phyloP scores from a whole-genome alignment of 2,113 vertebrate species.

The Odobenus rosmarus region DNA sequence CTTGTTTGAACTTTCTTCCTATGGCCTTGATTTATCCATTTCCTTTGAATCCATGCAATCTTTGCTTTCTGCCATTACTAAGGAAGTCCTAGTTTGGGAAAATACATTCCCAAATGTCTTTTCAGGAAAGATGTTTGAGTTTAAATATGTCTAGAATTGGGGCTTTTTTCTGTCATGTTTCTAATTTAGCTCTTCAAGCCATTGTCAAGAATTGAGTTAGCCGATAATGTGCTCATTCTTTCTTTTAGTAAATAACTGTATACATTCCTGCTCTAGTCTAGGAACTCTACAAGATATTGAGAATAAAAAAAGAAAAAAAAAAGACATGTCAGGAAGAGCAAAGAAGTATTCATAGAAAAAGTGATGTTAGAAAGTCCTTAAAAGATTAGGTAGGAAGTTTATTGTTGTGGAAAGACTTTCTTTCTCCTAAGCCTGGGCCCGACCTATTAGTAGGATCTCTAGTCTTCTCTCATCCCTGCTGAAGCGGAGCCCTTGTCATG shows the following conservation, averaged over 20 bases:
- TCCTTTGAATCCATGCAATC: neutral
- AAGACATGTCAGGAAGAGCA: neutral
- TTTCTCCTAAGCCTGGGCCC: neutral
- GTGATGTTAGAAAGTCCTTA: neutral
- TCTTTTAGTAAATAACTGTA: neutral
- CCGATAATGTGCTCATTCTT: neutral
- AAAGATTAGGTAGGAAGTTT: neutral
- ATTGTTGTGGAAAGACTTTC: neutral
- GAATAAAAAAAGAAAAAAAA: neutral
- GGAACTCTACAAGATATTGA: neutral
- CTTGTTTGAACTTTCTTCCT: neutral
- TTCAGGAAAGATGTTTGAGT: neutral
- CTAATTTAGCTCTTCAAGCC: neutral
- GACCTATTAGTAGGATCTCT: neutral
- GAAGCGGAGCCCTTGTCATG: neutral
- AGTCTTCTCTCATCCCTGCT: neutral
- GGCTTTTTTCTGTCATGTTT: neutral
- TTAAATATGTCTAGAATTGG: neutral
- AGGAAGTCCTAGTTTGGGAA: neutral
- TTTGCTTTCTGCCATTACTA: neutral
- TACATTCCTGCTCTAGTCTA: neutral
- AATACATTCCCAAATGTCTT: neutral
- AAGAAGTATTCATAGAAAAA: neutral
- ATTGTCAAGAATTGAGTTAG: neutral
- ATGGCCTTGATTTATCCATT: neutral